Conservation (phyloP, 2,113 vertebrate species). For the Rhinolophus sinicus region DNA sequence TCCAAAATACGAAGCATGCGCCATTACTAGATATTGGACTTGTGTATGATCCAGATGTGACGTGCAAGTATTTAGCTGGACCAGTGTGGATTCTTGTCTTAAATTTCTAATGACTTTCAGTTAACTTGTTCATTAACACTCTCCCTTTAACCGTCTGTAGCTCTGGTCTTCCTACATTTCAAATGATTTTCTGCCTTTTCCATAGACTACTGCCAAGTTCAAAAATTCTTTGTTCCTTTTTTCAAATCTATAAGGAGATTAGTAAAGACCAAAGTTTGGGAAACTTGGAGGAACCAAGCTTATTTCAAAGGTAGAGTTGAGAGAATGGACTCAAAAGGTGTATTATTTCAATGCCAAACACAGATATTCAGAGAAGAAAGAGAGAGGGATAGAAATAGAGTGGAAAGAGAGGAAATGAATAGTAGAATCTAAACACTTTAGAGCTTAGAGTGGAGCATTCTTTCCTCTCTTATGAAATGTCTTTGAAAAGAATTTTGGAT, state of each 20-base stretch:
- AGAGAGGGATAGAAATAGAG: background rate
- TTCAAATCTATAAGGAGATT: background rate
- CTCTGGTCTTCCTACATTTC: background rate
- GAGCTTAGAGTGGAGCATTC: slow-evolving; percentile 22
- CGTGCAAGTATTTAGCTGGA: background rate
- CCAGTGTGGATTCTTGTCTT: background rate
- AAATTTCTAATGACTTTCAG: background rate
- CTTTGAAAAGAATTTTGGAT: slow-evolving; percentile 46
- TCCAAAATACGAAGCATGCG: background rate
- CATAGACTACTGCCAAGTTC: background rate
- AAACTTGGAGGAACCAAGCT: background rate
- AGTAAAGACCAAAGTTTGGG: slow-evolving; percentile 34
- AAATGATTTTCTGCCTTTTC: slow-evolving; percentile 21
- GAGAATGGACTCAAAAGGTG: background rate
- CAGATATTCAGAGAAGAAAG: slow-evolving; percentile 17
- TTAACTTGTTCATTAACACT: slow-evolving; percentile 1
- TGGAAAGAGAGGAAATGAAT: background rate
- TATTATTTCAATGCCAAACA: slow-evolving; percentile 21
- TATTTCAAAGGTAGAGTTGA: slow-evolving; percentile 14
- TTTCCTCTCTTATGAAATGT: slow-evolving; percentile 50
- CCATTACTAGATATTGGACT: slow-evolving; percentile 13
- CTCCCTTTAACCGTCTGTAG: background rate
- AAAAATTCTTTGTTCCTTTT: background rate
- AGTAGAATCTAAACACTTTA: slow-evolving; percentile 32
- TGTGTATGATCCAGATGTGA: background rate